These are phyloP conservation scores for Crepidodera aurea DNA, from an alignment of 2,888 invertebrate genomes.

Conservation along the genomic window DNA sequence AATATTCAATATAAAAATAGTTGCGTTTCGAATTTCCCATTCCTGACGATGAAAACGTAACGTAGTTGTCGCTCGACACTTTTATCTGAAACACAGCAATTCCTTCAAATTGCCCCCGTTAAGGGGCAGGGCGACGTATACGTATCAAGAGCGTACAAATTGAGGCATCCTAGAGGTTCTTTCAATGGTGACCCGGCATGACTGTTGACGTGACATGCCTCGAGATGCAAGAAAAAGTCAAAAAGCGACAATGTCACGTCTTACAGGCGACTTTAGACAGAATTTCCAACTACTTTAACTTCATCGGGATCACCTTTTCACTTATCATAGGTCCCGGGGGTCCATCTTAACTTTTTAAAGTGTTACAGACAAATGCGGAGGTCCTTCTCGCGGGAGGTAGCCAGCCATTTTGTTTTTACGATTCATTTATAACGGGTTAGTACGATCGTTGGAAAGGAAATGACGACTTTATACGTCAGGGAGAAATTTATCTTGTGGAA, in stretches of 20 bases:
- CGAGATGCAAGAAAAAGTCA: conserved; percentile 40
- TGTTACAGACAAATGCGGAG: conserved; percentile 29
- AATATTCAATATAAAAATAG: too few relatives aligned
- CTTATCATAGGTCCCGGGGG: conserved; percentile 48
- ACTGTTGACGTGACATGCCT: conserved; percentile 57
- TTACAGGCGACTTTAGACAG: conserved; percentile 38
- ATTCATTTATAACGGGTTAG: conserved; percentile 21
- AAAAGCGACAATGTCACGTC: conserved; percentile 42
- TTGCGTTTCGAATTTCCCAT: not conserved
- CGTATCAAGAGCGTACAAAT: conserved; percentile 53
- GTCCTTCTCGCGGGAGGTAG: conserved; percentile 17
- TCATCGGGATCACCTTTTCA: conserved; percentile 52
- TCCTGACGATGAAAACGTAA: not conserved
- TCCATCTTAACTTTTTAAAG: conserved; percentile 42
- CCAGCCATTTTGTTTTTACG: conserved; percentile 31
- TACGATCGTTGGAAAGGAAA: too few relatives aligned
- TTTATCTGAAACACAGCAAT: conserved; percentile 10
- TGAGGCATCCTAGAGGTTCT: conserved; percentile 57
- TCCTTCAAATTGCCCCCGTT: conserved; percentile 1
- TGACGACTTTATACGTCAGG: too few relatives aligned
- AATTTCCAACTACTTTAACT: conserved; percentile 51
- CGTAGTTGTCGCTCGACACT: conserved; percentile 5
- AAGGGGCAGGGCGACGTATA: conserved; percentile 8
- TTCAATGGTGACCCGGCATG: conserved; percentile 56
- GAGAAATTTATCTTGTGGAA: too few relatives aligned